Conservation (phyloP, 1,140 invertebrate species). For the Bombus superbus region DNA sequence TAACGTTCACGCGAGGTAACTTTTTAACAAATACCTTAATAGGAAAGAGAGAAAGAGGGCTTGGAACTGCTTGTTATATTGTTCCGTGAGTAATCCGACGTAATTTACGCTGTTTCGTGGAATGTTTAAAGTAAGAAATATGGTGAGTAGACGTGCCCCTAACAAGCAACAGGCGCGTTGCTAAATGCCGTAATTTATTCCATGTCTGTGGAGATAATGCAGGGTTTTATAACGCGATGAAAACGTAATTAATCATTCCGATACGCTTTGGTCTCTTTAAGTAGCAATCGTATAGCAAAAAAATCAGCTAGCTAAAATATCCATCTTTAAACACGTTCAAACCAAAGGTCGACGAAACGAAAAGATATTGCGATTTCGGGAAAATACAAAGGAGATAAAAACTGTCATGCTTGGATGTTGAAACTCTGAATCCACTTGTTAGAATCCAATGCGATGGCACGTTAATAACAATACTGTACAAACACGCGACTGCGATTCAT, state of each 20-base stretch:
- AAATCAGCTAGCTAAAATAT: not conserved
- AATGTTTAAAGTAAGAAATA: constrained; percentile 46
- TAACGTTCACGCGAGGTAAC: not conserved
- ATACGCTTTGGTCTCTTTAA: not conserved
- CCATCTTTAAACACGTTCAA: too few species aligned
- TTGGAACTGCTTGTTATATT: constrained; percentile 28
- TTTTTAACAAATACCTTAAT: constrained; percentile 25
- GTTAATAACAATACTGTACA: too few species aligned
- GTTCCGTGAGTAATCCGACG: constrained; percentile 26
- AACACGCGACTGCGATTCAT: too few species aligned
- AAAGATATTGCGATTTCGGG: not conserved
- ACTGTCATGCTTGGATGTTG: too few species aligned
- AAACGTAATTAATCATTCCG: constrained; percentile 4
- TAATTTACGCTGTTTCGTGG: constrained; percentile 34
- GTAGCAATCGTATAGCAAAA: not conserved
- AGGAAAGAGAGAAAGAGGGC: not conserved
- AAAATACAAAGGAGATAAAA: too few species aligned
- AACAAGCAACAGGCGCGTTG: constrained; percentile 44
- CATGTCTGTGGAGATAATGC: not conserved
- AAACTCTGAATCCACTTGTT: too few species aligned
- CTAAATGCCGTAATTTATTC: constrained; percentile 37
- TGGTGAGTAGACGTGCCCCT: constrained; percentile 19
- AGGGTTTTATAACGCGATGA: constrained; percentile 19
- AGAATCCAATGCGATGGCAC: too few species aligned
- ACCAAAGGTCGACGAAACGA: not conserved